phyloP scores from a whole-genome alignment of 1,140 invertebrate genomes.

The Drosophila subobscura region DNA sequence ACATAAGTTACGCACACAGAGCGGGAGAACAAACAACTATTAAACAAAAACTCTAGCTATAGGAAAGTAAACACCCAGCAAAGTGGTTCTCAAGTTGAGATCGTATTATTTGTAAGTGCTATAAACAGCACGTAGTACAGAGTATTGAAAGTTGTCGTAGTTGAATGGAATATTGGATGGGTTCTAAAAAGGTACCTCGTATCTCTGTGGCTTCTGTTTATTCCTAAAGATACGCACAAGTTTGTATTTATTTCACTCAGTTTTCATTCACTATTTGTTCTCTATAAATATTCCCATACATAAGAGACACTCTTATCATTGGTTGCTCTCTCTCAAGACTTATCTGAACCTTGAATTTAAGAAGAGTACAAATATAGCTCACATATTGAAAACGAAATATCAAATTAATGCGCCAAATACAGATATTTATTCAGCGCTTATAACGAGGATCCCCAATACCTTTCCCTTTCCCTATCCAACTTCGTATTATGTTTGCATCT shows the following conservation, averaged over 20 bases:
- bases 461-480: slow-evolving; percentile 27
- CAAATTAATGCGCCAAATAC: slow-evolving; percentile 28
- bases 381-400: slow-evolving; percentile 8
- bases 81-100: slow-evolving; percentile 3
- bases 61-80: slow-evolving; percentile 26
- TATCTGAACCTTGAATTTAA: slow-evolving; percentile 7
- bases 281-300: background rate
- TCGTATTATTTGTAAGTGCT: background rate
- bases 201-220: too few species aligned
- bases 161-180: too few species aligned
- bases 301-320: background rate
- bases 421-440: slow-evolving; percentile 30
- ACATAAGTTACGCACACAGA: slow-evolving; percentile 1
- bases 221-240: too few species aligned
- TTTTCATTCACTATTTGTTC: background rate
- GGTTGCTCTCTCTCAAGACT: background rate
- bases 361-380: slow-evolving; percentile 3
- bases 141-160: background rate
- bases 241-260: background rate
- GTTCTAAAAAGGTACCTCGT: too few species aligned
- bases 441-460: background rate
- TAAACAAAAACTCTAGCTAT: slow-evolving; percentile 13
- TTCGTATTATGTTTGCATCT: slow-evolving; percentile 43
- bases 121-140: background rate
- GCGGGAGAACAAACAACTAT: too few species aligned